Evolutionary conservation across 2,888 invertebrate genomes (phyloP), one percentile per base, ranked within the genome.

Genomic region (Torymus tubicola): DNA sequence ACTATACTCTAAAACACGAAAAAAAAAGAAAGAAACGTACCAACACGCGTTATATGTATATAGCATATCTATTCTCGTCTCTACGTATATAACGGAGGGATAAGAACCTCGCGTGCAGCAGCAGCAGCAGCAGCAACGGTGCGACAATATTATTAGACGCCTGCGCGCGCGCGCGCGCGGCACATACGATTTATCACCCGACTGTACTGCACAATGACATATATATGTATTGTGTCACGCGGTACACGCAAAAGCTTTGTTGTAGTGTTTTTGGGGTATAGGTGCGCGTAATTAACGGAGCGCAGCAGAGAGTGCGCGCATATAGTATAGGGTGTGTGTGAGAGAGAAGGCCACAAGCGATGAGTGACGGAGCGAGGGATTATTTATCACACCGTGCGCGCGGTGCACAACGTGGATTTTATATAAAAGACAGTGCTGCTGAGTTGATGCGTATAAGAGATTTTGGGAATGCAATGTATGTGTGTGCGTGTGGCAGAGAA

Each of bases 91-190:
- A 31, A 1, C 67, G 55, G 8, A 18, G 50, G 50, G 13, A 69
- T 58, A 57, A 13, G 31, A 31, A 5, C 64, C 13, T 5, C 11
- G 10, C 52, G 8, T 55, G 24, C 13, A 52, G 52, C 3, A 12
- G 21, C 1, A n/a, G 60, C 31, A 55, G 58, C 24, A 24, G 24
- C 2, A 18, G 18, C 0, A 3, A n/a, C 1, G n/a, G 60, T 50
- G 63, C 58, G 53, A 55, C 61, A 68, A 76, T 69, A 76, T 76
- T 76, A 76, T 76, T 76, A 75, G 75, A 75, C 55, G 18, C 31
- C 31, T 8, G 24, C 52, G 58, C 55, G 50, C 68, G 31, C 42
- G 14, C 64, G 58, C 63, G n/a, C 2, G 13, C 3, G 4, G 31
- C 31, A 31, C 2, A 61, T n/a, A n/a, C 61, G 16, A 67, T 75